Evolutionary conservation across 2,113 vertebrate species (phyloP).

Genomic region (Passer montanus): DNA sequence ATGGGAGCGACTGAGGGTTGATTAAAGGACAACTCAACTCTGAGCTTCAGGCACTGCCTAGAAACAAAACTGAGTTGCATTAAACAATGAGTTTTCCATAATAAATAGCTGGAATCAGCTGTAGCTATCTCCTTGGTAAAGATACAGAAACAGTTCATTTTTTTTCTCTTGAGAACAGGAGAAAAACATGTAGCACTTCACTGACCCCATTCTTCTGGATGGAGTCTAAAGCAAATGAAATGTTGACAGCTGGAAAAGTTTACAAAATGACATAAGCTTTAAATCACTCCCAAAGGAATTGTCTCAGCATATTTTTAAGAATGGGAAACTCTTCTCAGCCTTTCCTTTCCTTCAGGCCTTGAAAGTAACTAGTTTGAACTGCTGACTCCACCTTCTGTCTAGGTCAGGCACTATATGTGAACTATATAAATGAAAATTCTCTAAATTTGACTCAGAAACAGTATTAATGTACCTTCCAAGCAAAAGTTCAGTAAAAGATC

Average conservation of each 20-base stretch:
- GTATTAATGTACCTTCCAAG: background rate
- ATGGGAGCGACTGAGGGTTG: rapidly evolving
- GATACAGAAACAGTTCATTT: constrained; percentile 7
- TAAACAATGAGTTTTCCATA: background rate
- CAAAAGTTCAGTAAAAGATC: background rate
- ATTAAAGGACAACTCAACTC: background rate
- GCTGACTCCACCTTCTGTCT: constrained; percentile 29
- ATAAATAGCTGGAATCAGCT: background rate
- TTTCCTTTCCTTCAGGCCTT: background rate
- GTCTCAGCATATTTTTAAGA: constrained; percentile 59
- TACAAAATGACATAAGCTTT: constrained; percentile 50
- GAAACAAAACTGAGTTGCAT: background rate
- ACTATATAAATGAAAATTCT: background rate
- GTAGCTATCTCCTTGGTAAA: constrained; percentile 30
- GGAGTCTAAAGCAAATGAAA: constrained; percentile 42
- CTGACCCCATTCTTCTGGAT: constrained; percentile 31
- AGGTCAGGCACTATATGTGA: background rate
- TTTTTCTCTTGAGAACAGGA: background rate
- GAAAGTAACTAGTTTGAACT: background rate
- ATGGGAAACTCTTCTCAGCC: constrained; percentile 53
- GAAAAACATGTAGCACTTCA: background rate
- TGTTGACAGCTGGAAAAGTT: constrained; percentile 49
- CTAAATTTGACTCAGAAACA: background rate
- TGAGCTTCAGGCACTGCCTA: background rate
- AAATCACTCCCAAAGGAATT: constrained; percentile 44